Base-by-base conservation (phyloP, 2,797 vertebrate species). In the Setipinna tenuifilis region DNA sequence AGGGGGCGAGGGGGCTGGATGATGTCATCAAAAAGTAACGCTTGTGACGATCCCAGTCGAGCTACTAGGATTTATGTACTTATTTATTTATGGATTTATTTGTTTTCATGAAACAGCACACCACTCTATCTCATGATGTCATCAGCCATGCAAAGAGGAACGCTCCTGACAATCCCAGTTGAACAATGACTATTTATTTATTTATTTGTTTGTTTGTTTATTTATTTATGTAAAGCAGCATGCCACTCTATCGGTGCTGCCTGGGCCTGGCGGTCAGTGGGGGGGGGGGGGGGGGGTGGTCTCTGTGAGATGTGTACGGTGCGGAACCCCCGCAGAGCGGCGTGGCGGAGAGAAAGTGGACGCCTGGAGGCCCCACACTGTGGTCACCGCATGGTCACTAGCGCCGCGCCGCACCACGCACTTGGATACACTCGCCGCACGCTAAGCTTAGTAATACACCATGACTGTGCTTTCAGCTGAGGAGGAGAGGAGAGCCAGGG, bases 391-490 rank as follows among this genome's bases (percentile, higher is more conserved):
- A 41, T 78, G 71, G 2, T 16, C 6, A 17, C 71, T 78, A 41
- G 31, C 9, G 50, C 7, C 0, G 50, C 50, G 50, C 10, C 4
- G 4, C 68, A 19, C 17, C 68, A 16, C 68, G 16, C 68, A 6
- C 68, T 35, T 28, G 28, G 28, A 31, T 44, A 44, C 35, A 12
- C 17, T 78, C 16, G 35, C 2, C 31, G 71, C 71, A 44, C 35
- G 35, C 71, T 44, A 78, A 21, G 71, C 35, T 78, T 44, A 78
- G 71, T 78, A 78, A 78, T 10, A 44, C 71, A 21, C 31, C 71
- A 4, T 78, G 71, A 78, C 71, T 78, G 41, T 2, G 71, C 71
- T 44, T 19, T 78, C 5, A 54, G 50, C 9, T 2, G 14, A 9
- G 14, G 50, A 9, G 50, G 50, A 0, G 31, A 19, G 71, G 2